Base-by-base conservation (phyloP, 2,797 vertebrate species). In the Pangasius macronema region DNA sequence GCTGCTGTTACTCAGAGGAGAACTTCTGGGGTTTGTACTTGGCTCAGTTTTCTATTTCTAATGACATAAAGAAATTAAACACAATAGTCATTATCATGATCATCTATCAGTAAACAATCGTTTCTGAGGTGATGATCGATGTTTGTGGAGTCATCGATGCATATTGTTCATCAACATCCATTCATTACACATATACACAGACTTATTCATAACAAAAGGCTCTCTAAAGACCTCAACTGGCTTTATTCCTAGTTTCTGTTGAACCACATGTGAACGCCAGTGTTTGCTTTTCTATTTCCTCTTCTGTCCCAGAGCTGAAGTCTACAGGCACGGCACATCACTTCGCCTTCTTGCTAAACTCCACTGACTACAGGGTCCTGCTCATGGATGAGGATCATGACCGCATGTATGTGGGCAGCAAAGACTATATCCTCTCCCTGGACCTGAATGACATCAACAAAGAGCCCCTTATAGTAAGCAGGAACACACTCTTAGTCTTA, bases 391-490 rank as follows among this genome's bases (percentile, higher is more conserved):
- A 99, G 92, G 99, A 99, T 95, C 99, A 99, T 0, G 99, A 99
- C 94, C 98, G 99, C 92, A 99, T 99, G 98, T 99, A 99, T 0
- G 97, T 99, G 94, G 99, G 98, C 93, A 99, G 98, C 97, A 99
- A 99, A 94, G 98, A 99, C 95, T 99, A 99, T 0, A 95, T 99
- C 92, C 96, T 99, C 68, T 99, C 99, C 0, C 93, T 99, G 95
- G 98, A 99, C 91, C 96, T 99, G 87, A 98, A 99, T 0, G 98
- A 99, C 95, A 99, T 99, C 96, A 99, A 99, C 95, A 97, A 98
- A 83, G 98, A 99, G 93, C 99, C 99, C 4, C 97, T 99, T 92
- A 99, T 99, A 30, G 99, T 99, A 97, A 98, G 98, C 91, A 46
- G 14, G 70, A 61, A 36, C 22, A 24, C 24, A n/a, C 36, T 16